Evolutionary conservation across 1,140 invertebrate genomes (phyloP).

Genomic region (Heliconius hermathena): DNA sequence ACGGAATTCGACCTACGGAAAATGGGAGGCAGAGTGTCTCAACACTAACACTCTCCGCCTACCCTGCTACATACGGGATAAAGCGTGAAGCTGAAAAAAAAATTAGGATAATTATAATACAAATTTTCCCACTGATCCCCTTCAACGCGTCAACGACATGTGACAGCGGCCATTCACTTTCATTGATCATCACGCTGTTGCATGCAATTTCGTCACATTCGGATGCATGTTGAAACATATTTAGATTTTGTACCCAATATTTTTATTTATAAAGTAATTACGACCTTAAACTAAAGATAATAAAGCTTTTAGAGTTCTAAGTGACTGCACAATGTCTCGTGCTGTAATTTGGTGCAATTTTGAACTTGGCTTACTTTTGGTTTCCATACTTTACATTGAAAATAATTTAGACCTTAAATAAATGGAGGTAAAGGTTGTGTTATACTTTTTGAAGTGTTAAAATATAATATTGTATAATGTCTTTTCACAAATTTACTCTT

Average conservation of each 20-base stretch:
- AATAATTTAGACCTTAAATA: not conserved
- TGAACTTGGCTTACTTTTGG: slow-evolving; percentile 21
- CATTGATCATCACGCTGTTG: slow-evolving; percentile 67
- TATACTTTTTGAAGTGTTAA: not conserved
- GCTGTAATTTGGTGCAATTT: slow-evolving; percentile 31
- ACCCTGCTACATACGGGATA: no score
- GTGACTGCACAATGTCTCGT: slow-evolving; percentile 1
- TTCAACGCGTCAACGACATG: slow-evolving; percentile 63
- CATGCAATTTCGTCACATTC: slow-evolving; percentile 63
- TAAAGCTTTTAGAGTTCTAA: slow-evolving; percentile 31
- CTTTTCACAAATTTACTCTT: not conserved
- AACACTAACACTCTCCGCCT: no score
- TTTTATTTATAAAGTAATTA: slow-evolving; percentile 32
- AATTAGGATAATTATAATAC: slow-evolving; percentile 15
- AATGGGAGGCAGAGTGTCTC: no score
- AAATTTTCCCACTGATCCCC: slow-evolving; percentile 59
- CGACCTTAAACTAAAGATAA: slow-evolving; percentile 15
- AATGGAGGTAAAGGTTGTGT: not conserved
- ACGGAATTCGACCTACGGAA: no score
- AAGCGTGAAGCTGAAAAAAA: no score
- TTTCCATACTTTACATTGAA: not conserved
- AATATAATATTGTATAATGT: not conserved
- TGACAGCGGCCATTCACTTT: slow-evolving; percentile 68
- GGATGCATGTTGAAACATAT: slow-evolving; percentile 43
- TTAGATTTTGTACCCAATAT: slow-evolving; percentile 18